A percentile compares a stretch with the other conserved stretches of the same genome.
These are phyloP conservation scores for Caradrina clavipalpis DNA, from an alignment of 2,888 invertebrate genomes.

Conservation along the genomic window DNA sequence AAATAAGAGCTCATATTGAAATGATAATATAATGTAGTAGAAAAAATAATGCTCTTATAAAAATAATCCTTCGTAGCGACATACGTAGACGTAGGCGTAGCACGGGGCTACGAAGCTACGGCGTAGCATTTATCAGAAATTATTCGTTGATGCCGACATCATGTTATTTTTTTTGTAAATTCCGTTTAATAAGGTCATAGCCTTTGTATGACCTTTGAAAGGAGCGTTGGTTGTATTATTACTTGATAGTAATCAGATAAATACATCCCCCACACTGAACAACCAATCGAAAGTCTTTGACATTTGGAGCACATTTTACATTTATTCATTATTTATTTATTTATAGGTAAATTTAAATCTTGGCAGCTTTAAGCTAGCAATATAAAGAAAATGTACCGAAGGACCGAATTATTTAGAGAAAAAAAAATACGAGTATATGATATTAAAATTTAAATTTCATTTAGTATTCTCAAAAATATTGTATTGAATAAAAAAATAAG, in stretches of 20 bases:
- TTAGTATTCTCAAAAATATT: neutral
- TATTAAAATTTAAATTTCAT: neutral
- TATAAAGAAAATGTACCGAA: too few species aligned
- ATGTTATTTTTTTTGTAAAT: slow-evolving; percentile 2
- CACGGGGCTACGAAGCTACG: slow-evolving; percentile 61
- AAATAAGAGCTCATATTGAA: slow-evolving; percentile 49
- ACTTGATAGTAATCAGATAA: slow-evolving; percentile 12
- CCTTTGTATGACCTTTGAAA: slow-evolving; percentile 15
- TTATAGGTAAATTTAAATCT: too few species aligned
- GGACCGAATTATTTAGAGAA: too few species aligned
- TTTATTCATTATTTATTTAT: too few species aligned
- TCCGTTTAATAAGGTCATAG: neutral
- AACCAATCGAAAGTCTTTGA: neutral
- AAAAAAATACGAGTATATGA: too few species aligned
- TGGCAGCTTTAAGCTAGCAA: too few species aligned
- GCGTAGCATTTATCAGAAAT: slow-evolving; percentile 43
- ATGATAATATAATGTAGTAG: slow-evolving; percentile 36
- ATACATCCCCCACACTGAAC: neutral
- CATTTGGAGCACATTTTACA: neutral
- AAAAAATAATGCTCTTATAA: slow-evolving; percentile 57
- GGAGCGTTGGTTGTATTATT: slow-evolving; percentile 9
- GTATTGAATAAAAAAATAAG: neutral
- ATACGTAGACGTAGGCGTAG: slow-evolving; percentile 53
- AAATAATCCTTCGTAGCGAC: slow-evolving; percentile 56
- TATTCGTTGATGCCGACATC: neutral